These are phyloP conservation scores for Noctua janthina DNA, from an alignment of 2,888 invertebrate species.

Conservation along the genomic window DNA sequence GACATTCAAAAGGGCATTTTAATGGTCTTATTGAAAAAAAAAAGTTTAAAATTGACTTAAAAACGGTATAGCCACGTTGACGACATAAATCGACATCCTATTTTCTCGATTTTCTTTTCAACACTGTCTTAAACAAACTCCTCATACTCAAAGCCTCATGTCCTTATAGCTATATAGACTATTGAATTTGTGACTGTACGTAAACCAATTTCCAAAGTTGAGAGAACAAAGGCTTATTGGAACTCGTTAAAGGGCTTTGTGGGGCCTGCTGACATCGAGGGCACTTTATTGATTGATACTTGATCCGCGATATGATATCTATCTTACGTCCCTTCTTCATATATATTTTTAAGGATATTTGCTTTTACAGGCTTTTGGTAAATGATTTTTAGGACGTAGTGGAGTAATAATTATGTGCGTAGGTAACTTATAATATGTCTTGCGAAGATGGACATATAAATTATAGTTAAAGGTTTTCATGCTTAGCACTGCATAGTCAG, in stretches of 20 bases:
- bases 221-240: constrained; percentile 70
- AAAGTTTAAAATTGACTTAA: not conserved
- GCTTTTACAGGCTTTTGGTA: constrained; percentile 9
- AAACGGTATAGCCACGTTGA: not conserved
- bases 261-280: constrained; percentile 71
- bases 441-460: too few species aligned
- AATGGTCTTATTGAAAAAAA: too few species aligned
- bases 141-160: constrained; percentile 17
- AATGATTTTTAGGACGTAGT: constrained; percentile 3
- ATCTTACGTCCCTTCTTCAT: constrained; percentile 11
- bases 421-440: too few species aligned
- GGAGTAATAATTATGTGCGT: not conserved
- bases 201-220: constrained; percentile 70
- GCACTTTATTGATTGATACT: constrained; percentile 73
- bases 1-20: too few species aligned
- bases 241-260: constrained; percentile 75
- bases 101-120: not conserved
- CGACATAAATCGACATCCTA: not conserved
- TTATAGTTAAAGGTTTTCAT: too few species aligned
- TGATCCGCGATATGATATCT: constrained; percentile 59
- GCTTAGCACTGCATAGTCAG: too few species aligned
- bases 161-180: constrained; percentile 25
- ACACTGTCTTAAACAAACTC: constrained; percentile 22
- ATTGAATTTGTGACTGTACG: constrained; percentile 58
- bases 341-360: constrained; percentile 23